Evolutionary conservation across 2,888 invertebrate species (phyloP), one percentile per base, ranked within the genome.

Genomic region (Trichacis sp.): DNA sequence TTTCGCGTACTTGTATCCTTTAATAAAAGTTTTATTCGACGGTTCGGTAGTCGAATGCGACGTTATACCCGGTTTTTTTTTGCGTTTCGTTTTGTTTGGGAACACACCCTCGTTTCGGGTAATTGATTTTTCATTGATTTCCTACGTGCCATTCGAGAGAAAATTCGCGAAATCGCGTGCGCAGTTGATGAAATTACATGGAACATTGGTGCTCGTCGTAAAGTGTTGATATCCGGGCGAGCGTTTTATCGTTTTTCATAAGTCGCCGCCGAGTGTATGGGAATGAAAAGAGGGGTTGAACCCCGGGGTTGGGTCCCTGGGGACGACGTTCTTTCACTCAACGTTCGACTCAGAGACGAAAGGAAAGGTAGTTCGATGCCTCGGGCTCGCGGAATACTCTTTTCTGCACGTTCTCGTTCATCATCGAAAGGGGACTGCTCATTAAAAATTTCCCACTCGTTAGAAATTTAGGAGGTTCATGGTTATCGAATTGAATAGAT

Each of bases 351-450:
- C 40, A 51, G 33, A 51, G 68, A 56, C 50, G 68, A 61, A 64
- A 61, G 63, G 71, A 69, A 68, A 71, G 55, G 45, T 51, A 77
- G 78, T 76, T 72, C 72, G 77, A 73, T 75, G 77, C 75, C 75
- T 66, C 47, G 51, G 74, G 73, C 67, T 71, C 72, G 54, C 54
- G 66, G 46, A 54, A 56, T 40, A 63, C 63, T 67, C 59, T 63
- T 64, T 57, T 64, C 57, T n/a, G n/a, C n/a, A 66, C 61, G 56
- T 67, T 48, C 69, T 59, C 67, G 70, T 64, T 68, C 68, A 68
- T 58, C 64, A 58, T 53, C n/a, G n/a, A n/a, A n/a, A n/a, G n/a
- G n/a, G n/a, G n/a, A n/a, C n/a, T n/a, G n/a, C n/a, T n/a, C n/a
- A n/a, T n/a, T n/a, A n/a, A n/a, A n/a, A n/a, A n/a, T n/a, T n/a